Conservation (phyloP, 2,113 vertebrate genomes). For the Thryonomys swinderianus region DNA sequence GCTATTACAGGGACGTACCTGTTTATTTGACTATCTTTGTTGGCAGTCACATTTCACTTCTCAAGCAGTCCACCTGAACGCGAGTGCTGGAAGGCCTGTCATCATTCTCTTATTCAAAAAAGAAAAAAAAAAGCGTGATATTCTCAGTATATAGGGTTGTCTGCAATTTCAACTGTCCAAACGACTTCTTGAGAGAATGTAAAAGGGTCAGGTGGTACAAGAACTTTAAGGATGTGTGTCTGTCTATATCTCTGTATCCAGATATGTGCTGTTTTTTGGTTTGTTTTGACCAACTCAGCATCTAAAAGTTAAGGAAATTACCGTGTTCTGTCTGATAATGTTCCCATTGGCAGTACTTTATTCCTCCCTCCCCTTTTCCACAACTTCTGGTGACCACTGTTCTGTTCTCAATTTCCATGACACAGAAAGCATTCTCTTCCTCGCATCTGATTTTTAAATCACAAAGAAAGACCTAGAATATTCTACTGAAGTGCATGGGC, state of each 20-base stretch:
- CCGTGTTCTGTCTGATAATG: not conserved
- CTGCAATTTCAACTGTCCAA: slow-evolving; percentile 29
- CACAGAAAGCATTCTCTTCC: not conserved
- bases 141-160: not conserved
- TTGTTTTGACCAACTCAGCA: not conserved
- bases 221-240: not conserved
- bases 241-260: not conserved
- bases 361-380: not conserved
- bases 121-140: slow-evolving; percentile 40
- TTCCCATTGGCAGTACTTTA: not conserved
- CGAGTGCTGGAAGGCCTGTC: not conserved
- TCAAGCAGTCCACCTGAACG: slow-evolving; percentile 57
- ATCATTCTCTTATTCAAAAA: slow-evolving; percentile 52
- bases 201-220: not conserved
- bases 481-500: not conserved
- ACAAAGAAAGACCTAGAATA: not conserved
- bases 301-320: not conserved
- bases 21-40: slow-evolving; percentile 67
- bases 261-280: not conserved
- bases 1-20: slow-evolving; percentile 64
- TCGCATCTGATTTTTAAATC: not conserved
- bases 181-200: not conserved
- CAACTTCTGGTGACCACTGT: not conserved
- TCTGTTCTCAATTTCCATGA: not conserved
- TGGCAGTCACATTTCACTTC: slow-evolving; percentile 55